Evolutionary conservation across 2,113 vertebrate genomes (phyloP).

Genomic region (Lutjanus erythropterus): DNA sequence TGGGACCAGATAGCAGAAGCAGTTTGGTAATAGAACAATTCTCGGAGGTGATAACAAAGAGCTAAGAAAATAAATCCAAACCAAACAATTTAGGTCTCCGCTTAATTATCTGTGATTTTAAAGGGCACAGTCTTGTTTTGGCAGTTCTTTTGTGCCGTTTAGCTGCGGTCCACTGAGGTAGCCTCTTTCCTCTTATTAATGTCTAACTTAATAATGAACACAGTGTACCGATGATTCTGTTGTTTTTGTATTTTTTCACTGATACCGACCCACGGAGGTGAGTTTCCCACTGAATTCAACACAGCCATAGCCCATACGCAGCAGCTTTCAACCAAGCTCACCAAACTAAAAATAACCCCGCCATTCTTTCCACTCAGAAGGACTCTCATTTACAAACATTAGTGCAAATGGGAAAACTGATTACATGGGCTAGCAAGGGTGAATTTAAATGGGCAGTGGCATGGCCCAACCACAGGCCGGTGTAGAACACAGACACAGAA

Average conservation of each 20-base stretch:
- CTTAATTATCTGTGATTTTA: constrained; percentile 6
- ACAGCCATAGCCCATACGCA: constrained; percentile 1
- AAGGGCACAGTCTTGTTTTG: constrained; percentile 25
- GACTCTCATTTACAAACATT: constrained; percentile 81
- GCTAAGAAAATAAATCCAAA: constrained; percentile 46
- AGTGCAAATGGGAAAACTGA: constrained; percentile 83
- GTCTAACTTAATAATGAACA: constrained; percentile 28
- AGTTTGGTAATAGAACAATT: constrained; percentile 28
- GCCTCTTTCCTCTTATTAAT: constrained; percentile 10
- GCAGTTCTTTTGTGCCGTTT: constrained; percentile 1
- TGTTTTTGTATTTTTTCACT: background rate
- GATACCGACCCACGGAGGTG: background rate
- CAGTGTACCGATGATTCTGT: background rate
- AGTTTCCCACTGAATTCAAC: constrained; percentile 33
- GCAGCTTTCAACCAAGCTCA: constrained; percentile 30
- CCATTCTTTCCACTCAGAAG: constrained; percentile 62
- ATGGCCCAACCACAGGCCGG: constrained; percentile 45
- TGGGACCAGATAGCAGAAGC: constrained; percentile 21
- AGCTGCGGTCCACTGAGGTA: constrained; percentile 5
- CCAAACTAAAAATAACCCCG: constrained; percentile 76
- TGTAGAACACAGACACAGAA: constrained; percentile 56
- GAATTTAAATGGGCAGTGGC: constrained; percentile 64
- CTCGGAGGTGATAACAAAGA: constrained; percentile 49
- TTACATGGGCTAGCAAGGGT: constrained; percentile 58
- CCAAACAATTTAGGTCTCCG: constrained; percentile 45